phyloP scores from a whole-genome alignment of 2,888 invertebrate genomes.

The Euplagia quadripunctaria region DNA sequence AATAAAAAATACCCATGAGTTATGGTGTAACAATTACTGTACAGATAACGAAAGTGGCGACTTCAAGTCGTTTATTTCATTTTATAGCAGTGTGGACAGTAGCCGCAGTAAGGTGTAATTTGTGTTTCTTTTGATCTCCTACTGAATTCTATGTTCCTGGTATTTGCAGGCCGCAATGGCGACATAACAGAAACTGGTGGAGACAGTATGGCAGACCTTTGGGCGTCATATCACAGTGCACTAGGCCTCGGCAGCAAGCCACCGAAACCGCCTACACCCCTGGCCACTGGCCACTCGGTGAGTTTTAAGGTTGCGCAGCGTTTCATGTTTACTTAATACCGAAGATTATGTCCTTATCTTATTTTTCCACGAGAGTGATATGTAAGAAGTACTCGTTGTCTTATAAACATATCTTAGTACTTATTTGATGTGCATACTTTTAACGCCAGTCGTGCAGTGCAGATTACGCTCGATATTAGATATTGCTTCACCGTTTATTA shows the following conservation, averaged over 20 bases:
- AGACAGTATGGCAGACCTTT: constrained; percentile 93
- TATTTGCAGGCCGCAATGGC: constrained; percentile 87
- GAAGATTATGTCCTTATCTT: not conserved
- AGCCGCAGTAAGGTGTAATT: too few species aligned
- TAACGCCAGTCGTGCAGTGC: not conserved
- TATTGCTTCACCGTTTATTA: constrained; percentile 4
- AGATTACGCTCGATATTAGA: not conserved
- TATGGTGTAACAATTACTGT: not conserved
- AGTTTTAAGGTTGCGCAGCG: constrained; percentile 87
- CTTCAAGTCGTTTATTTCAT: not conserved
- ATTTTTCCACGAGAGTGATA: not conserved
- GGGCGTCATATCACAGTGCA: constrained; percentile 95
- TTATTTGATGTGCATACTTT: constrained; percentile 3
- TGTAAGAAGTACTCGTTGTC: not conserved
- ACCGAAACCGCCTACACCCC: constrained; percentile 79
- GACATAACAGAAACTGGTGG: constrained; percentile 88
- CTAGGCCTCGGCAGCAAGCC: constrained; percentile 89
- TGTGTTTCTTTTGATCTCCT: constrained; percentile 20
- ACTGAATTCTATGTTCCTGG: constrained; percentile 46
- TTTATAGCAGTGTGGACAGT: not conserved
- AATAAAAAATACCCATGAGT: not conserved
- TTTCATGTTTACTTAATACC: constrained; percentile 61
- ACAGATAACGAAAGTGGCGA: not conserved
- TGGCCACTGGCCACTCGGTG: constrained; percentile 90
- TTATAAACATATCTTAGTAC: not conserved